Percentiles rank a stretch among this genome's conserved stretches.
These are phyloP conservation scores for Syngnathus rostellatus DNA, from an alignment of 2,797 vertebrate species.

Conservation along the genomic window DNA sequence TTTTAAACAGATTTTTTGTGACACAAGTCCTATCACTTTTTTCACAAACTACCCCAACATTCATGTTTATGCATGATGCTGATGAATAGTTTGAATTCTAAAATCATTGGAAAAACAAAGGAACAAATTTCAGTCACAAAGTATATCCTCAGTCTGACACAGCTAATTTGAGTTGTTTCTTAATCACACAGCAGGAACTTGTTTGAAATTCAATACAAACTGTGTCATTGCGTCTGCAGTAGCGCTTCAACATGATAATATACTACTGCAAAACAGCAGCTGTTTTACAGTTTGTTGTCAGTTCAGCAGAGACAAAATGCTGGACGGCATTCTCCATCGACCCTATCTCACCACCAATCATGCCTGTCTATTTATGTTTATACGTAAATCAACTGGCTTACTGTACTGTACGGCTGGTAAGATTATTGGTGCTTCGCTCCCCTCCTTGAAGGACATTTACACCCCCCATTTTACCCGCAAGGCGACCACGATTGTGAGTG, in stretches of 20 bases:
- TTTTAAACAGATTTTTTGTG: not conserved
- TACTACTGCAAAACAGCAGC: slow-evolving; percentile 1
- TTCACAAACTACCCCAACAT: not conserved
- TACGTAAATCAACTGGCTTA: not conserved
- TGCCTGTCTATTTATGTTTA: too few relatives aligned
- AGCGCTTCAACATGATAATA: not conserved
- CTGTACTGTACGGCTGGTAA: not conserved
- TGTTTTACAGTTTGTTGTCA: not conserved
- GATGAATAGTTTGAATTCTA: too few relatives aligned
- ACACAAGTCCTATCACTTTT: not conserved
- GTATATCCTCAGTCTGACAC: not conserved
- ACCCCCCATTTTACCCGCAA: too few relatives aligned
- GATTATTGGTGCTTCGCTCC: too few relatives aligned
- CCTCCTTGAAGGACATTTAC: too few relatives aligned
- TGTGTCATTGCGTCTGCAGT: not conserved
- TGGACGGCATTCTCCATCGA: not conserved
- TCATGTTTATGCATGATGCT: not conserved
- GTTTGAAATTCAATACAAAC: not conserved
- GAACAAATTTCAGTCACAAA: not conserved
- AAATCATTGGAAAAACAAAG: too few relatives aligned
- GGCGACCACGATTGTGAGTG: too few relatives aligned
- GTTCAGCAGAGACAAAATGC: not conserved
- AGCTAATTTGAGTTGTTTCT: not conserved
- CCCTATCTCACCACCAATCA: not conserved
- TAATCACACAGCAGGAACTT: not conserved